Evolutionary conservation across 2,888 invertebrate species (phyloP), one percentile per base, ranked within the genome.

Genomic region (Pasiphila rectangulata): DNA sequence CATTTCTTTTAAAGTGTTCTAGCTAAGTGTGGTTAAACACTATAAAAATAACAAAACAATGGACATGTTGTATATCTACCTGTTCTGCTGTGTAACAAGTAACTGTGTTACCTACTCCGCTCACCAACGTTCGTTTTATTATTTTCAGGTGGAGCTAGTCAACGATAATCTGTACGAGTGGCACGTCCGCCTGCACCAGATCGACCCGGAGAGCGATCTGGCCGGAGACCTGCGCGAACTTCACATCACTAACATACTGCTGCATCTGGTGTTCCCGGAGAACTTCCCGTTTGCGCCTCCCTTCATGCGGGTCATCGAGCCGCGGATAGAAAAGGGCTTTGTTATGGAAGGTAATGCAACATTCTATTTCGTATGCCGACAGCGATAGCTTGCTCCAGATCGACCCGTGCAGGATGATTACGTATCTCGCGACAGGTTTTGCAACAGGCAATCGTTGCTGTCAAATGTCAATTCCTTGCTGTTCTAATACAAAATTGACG

Each of bases 201-300:
- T 96, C 62, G 96, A 96, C 83, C 92, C 94, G 1, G 96, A 96
- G 70, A 95, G 95, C 70, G 94, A 95, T 57, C 87, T 96, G 61
- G 94, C 94, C n/a, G 90, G 89, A 39, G 96, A 96, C 77, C 93
- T 96, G 91, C 90, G 91, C 44, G 95, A 95, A 73, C 81, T 95
- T 54, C 92, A 92, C 64, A 91, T 96, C 56, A 86, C 92, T 10
- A 90, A 92, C 77, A 95, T 96, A 64, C 88, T 95, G 57, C 89
- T 96, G 59, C 95, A 95, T 76, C 88, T 95, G 61, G 90, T 94
- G 56, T 96, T 96, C 82, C 96, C 96, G 9, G 95, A 96, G 69
- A 96, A 95, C 75, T 96, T 96, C 69, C 96, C 96, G 27, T 96
- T 96, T 71, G 94, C 95, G 25, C 96, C 96, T 39, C 96, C 96